These are phyloP conservation scores for Thyatira batis DNA, from an alignment of 2,888 invertebrate species.

Conservation along the genomic window DNA sequence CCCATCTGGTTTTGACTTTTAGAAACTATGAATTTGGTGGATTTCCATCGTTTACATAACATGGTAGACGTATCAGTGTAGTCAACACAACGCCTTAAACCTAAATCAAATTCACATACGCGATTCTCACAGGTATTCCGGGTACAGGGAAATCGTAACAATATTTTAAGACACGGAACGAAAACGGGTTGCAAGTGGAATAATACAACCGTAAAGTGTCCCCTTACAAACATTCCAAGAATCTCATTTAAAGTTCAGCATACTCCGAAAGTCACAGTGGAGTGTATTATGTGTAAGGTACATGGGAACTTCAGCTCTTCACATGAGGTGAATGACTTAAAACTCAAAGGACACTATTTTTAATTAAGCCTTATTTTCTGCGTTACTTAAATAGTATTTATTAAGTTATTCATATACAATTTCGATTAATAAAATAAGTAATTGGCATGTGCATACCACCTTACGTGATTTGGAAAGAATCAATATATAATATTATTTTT, in stretches of 20 bases:
- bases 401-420: no score
- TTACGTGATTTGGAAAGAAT: no score
- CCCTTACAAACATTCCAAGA: constrained; percentile 59
- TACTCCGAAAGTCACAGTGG: constrained; percentile 51
- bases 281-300: constrained; percentile 47
- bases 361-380: constrained; percentile 40
- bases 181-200: constrained; percentile 35
- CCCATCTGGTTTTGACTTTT: no score
- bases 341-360: constrained; percentile 34
- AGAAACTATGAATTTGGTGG: no score
- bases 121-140: constrained; percentile 20
- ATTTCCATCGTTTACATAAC: no score
- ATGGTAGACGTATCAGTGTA: constrained; percentile 1
- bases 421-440: no score
- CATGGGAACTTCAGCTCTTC: constrained; percentile 31
- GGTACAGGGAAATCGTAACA: constrained; percentile 8
- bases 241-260: constrained; percentile 66
- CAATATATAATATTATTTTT: no score
- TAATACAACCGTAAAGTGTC: constrained; percentile 48
- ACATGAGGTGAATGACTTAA: constrained; percentile 28
- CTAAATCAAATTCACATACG: constrained; percentile 23
- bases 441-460: no score
- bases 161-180: constrained; percentile 20
- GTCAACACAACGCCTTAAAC: constrained; percentile 18
- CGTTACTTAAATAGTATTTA: no score